Base-by-base conservation (phyloP, 2,113 vertebrate genomes). In the Ornithorhynchus anatinus region DNA sequence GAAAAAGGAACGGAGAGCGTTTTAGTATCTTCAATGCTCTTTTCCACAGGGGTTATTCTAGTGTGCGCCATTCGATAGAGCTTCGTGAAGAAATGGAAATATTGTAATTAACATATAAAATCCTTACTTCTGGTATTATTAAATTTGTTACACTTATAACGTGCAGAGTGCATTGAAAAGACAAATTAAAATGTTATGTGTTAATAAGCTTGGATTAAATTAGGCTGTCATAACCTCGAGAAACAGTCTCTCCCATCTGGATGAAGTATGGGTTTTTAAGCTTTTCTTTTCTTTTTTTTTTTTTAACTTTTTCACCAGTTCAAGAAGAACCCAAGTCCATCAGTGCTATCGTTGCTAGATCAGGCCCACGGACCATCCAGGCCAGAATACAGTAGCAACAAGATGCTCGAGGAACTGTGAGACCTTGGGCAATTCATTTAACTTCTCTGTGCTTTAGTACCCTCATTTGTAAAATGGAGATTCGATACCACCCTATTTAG, bases 71-170 rank as follows among this genome's bases (percentile, higher is more conserved):
- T 75, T 85, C 73, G 84, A 74, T 16, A 3, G 73, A 2, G 65
- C 57, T 76, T 88, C 72, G 45, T 38, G 9, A 85, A 90, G 86
- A 88, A 81, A 73, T 77, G 81, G 82, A 84, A 76, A 81, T 87
- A 71, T 87, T 87, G 88, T 90, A 92, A 92, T 92, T 92, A 92
- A 91, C 7, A 3, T 20, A 83, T 56, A 62, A 85, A 85, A 91
- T 72, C 77, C 89, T 87, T 50, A 77, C 81, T 91, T 80, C 85
- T 89, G 74, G 79, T 86, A 82, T 77, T 86, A 84, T 67, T 82
- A 81, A 88, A 82, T 86, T 87, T 77, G 80, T 92, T 86, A 52
- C 4, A 10, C 86, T 88, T 77, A 59, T 72, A 50, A 0, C 8
- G 74, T 38, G 48, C 81, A 50, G 70, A 75, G 47, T 77, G 38